A percentile compares a stretch with the other conserved stretches of the same genome.
Conservation (phyloP, 2,888 invertebrate genomes). For the Lasioglossum villosulum region DNA sequence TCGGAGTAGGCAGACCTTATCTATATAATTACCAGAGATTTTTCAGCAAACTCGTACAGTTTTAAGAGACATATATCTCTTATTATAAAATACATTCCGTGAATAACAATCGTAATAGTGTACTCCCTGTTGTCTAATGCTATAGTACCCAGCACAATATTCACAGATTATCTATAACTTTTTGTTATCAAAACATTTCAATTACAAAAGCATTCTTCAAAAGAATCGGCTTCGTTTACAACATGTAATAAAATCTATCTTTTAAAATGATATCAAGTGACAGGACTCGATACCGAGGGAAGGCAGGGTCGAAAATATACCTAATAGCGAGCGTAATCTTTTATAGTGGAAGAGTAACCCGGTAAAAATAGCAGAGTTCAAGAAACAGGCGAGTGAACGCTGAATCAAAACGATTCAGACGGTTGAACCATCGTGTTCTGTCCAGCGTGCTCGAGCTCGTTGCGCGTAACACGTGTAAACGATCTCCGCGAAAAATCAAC, state of each 20-base stretch:
- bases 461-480: conserved; percentile 39
- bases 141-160: too few species aligned
- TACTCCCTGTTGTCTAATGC: too few species aligned
- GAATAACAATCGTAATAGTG: too few species aligned
- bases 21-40: too few species aligned
- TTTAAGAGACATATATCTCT: too few species aligned
- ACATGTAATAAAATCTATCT: neutral
- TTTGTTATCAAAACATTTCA: too few species aligned
- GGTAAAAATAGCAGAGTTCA: conserved; percentile 13
- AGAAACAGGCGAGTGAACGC: neutral
- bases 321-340: neutral
- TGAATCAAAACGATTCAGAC: neutral
- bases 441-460: neutral
- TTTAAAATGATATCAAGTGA: neutral
- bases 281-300: neutral
- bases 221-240: too few species aligned
- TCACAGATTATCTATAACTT: too few species aligned
- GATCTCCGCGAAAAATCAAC: conserved; percentile 35
- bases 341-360: neutral
- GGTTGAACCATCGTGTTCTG: conserved; percentile 22
- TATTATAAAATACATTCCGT: too few species aligned
- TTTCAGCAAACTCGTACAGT: too few species aligned
- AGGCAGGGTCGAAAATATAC: neutral
- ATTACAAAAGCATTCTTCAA: too few species aligned
- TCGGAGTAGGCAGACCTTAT: too few species aligned